Evolutionary conservation across 2,888 invertebrate species (phyloP).

Genomic region (Drosophila borealis): DNA sequence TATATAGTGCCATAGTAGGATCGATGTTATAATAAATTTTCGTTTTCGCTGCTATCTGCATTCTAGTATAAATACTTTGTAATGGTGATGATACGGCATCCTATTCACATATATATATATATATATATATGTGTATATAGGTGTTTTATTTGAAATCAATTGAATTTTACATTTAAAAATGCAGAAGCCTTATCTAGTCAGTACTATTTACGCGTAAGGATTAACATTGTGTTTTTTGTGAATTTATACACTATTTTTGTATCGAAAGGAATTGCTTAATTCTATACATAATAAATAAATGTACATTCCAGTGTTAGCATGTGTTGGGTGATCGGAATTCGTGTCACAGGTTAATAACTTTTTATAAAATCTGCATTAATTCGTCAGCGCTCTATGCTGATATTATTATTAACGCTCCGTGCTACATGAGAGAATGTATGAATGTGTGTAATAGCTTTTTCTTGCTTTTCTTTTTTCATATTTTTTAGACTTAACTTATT

Average conservation of each 20-base stretch:
- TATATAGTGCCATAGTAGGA: constrained; percentile 31
- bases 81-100: constrained; percentile 17
- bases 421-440: not conserved
- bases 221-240: constrained; percentile 31
- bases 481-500: constrained; percentile 1
- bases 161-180: constrained; percentile 64
- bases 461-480: too few species aligned
- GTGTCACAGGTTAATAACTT: not conserved
- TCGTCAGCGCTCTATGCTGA: not conserved
- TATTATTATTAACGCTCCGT: not conserved
- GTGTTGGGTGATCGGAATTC: not conserved
- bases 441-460: constrained; percentile 1
- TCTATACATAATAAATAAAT: constrained; percentile 15
- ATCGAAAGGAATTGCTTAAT: constrained; percentile 19
- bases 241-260: constrained; percentile 19
- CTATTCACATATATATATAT: constrained; percentile 19
- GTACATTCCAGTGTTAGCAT: constrained; percentile 4
- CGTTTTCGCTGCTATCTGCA: constrained; percentile 2
- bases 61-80: constrained; percentile 27
- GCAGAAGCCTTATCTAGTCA: constrained; percentile 75
- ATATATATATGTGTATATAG: constrained; percentile 7
- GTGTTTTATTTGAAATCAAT: constrained; percentile 10
- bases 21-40: constrained; percentile 25
- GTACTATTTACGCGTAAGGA: constrained; percentile 63
- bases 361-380: constrained; percentile 2